These are phyloP conservation scores for Baryphthengus martii DNA, from an alignment of 2,113 vertebrate genomes.

Conservation along the genomic window DNA sequence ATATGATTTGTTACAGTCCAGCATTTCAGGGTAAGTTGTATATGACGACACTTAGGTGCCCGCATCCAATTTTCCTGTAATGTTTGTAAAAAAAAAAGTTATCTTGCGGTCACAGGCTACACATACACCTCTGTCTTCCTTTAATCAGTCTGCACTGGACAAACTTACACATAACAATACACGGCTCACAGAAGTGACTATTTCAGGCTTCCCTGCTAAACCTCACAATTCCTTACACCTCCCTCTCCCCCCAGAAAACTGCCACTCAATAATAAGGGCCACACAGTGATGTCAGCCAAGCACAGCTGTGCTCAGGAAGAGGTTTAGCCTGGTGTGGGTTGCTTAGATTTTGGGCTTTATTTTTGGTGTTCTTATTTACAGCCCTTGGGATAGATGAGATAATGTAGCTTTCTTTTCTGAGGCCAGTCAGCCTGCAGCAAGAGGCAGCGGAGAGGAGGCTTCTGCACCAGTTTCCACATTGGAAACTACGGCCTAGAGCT, in stretches of 20 bases:
- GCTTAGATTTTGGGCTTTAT: no score
- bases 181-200: accelerated
- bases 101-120: neutral
- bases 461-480: neutral
- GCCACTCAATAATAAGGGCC: neutral
- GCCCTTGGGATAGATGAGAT: neutral
- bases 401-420: neutral
- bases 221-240: neutral
- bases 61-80: neutral
- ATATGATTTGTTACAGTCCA: neutral
- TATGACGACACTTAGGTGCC: neutral
- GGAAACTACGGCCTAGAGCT: neutral
- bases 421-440: neutral
- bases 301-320: neutral
- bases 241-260: neutral
- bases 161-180: neutral
- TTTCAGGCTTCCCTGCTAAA: neutral
- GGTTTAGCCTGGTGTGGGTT: neutral
- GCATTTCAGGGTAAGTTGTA: neutral
- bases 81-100: neutral
- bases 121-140: neutral
- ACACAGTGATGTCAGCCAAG: neutral
- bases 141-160: neutral
- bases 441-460: neutral
- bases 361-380: neutral